Conservation (phyloP, 1,140 invertebrate genomes). For the Heliconius hewitsoni region DNA sequence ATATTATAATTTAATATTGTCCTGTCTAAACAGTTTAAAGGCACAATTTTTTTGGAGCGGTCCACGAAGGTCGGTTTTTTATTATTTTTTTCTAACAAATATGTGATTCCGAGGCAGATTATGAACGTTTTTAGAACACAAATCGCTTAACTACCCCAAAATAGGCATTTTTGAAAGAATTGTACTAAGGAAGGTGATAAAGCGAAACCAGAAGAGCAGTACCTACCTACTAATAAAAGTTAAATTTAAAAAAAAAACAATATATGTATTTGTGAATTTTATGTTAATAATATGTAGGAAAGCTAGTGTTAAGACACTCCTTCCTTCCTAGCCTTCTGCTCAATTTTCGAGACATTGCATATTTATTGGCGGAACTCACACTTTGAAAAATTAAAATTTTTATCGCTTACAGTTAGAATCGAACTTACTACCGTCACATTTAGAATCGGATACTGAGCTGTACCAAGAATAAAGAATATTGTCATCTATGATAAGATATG, state of each 20-base stretch:
- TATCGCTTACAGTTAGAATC: too few species aligned
- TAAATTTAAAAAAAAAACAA: background rate
- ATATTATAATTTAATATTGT: background rate
- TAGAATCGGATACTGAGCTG: too few species aligned
- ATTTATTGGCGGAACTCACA: too few species aligned
- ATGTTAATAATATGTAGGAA: too few species aligned
- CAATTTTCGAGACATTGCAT: too few species aligned
- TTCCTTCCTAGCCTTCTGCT: too few species aligned
- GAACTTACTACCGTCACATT: too few species aligned
- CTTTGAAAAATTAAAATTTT: too few species aligned
- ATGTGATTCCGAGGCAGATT: constrained; percentile 71
- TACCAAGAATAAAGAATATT: too few species aligned
- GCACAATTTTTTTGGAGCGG: constrained; percentile 35
- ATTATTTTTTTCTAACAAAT: constrained; percentile 67
- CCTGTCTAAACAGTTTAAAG: constrained; percentile 37
- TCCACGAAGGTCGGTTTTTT: constrained; percentile 62
- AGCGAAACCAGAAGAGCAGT: background rate
- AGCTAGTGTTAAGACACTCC: too few species aligned
- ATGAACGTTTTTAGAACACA: constrained; percentile 40
- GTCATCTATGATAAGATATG: too few species aligned
- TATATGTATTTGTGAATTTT: too few species aligned
- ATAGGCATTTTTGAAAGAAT: constrained; percentile 18
- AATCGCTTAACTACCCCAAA: constrained; percentile 25
- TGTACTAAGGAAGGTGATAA: constrained; percentile 4
- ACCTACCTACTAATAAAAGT: background rate